These are phyloP conservation scores for Zygaena filipendulae DNA, from an alignment of 2,888 invertebrate genomes.

Conservation along the genomic window DNA sequence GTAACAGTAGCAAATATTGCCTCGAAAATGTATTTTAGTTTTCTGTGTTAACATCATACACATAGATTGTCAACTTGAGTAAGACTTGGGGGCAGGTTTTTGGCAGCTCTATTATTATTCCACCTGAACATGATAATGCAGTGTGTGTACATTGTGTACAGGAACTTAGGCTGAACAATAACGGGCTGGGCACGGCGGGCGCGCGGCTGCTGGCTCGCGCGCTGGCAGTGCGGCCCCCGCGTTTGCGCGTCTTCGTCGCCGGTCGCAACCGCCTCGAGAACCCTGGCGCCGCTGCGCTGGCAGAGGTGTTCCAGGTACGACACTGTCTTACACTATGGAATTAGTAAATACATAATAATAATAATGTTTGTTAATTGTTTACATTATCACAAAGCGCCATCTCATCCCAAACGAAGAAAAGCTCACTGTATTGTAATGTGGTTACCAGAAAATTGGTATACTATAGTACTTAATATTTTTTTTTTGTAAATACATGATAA, in stretches of 20 bases:
- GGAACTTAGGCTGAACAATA: conserved; percentile 90
- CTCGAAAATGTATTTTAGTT: neutral
- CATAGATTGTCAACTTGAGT: too few species aligned
- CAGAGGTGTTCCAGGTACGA: conserved; percentile 81
- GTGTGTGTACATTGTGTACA: conserved; percentile 29
- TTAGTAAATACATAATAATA: too few species aligned
- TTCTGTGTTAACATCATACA: neutral
- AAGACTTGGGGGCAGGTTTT: too few species aligned
- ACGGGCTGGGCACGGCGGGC: conserved; percentile 93
- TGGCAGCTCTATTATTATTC: neutral
- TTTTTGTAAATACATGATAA: too few species aligned
- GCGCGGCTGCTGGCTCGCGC: conserved; percentile 85
- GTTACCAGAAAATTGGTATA: too few species aligned
- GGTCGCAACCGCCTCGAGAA: conserved; percentile 96
- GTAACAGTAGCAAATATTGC: neutral
- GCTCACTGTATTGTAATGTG: too few species aligned
- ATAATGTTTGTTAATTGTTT: too few species aligned
- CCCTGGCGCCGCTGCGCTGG: conserved; percentile 87
- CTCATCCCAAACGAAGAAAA: too few species aligned
- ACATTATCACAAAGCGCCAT: too few species aligned
- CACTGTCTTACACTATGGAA: too few species aligned
- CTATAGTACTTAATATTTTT: too few species aligned
- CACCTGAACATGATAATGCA: neutral
- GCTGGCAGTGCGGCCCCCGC: conserved; percentile 71
- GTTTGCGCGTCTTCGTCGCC: conserved; percentile 86